A percentile compares a stretch with the other conserved stretches of the same genome.
These are phyloP conservation scores for Zootoca vivipara DNA, from an alignment of 2,113 vertebrate genomes.

Conservation along the genomic window DNA sequence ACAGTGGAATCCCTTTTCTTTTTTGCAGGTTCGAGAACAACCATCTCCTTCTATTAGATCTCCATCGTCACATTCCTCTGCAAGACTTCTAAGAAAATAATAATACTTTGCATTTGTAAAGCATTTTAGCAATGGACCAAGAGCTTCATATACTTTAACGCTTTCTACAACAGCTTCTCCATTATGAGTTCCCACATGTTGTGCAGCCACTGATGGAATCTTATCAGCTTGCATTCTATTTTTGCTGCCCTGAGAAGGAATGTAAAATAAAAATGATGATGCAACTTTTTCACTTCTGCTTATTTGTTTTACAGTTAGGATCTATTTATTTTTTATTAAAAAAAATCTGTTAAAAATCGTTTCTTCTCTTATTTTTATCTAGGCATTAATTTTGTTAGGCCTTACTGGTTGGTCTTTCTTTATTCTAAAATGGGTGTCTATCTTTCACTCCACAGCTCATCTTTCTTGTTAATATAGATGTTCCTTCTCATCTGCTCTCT, in stretches of 20 bases:
- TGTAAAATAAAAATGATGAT: not conserved
- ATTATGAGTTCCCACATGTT: too few species aligned
- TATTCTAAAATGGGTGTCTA: too few species aligned
- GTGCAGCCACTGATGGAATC: not conserved
- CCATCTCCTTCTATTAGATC: constrained; percentile 90
- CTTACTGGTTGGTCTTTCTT: too few species aligned
- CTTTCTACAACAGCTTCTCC: not conserved
- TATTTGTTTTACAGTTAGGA: not conserved
- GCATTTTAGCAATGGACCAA: not conserved
- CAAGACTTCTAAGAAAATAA: constrained; percentile 70
- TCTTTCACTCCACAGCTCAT: too few species aligned
- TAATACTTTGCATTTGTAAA: not conserved
- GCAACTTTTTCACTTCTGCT: not conserved
- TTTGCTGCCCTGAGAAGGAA: not conserved
- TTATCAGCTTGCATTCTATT: not conserved
- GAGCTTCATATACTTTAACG: not conserved
- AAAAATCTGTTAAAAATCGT: too few species aligned
- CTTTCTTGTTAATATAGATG: too few species aligned
- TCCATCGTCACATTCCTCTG: constrained; percentile 91
- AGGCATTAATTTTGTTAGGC: too few species aligned
- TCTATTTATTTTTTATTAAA: too few species aligned
- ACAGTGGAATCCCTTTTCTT: constrained; percentile 88
- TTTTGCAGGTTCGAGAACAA: constrained; percentile 88
- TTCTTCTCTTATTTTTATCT: too few species aligned
- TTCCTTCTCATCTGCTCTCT: too few species aligned